A percentile compares a stretch with the other conserved stretches of the same genome.
Evolutionary conservation across 2,888 invertebrate species (phyloP).

Genomic region (Thereva nobilitata): DNA sequence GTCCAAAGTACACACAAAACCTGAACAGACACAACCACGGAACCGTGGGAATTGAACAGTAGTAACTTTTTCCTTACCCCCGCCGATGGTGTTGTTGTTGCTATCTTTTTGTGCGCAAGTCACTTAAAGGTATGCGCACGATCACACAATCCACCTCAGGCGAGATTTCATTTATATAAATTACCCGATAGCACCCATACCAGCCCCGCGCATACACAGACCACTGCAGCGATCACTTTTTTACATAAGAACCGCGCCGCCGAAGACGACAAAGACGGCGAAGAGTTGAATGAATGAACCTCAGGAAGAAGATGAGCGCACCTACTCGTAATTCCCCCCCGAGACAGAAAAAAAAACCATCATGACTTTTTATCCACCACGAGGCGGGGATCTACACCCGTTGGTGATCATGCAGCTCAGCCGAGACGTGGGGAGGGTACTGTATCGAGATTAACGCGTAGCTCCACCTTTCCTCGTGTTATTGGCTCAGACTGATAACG

Average conservation of each 20-base stretch:
- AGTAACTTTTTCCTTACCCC: conserved; percentile 45
- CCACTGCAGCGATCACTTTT: conserved; percentile 9
- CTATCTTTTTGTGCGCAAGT: conserved; percentile 27
- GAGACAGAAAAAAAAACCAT: not conserved
- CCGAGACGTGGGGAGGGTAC: conserved; percentile 17
- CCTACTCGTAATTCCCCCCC: not conserved
- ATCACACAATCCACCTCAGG: conserved; percentile 40
- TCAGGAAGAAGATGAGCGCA: conserved; percentile 19
- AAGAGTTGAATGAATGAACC: conserved; percentile 30
- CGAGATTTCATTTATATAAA: conserved; percentile 42
- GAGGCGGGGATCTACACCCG: conserved; percentile 22
- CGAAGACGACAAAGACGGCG: conserved; percentile 7
- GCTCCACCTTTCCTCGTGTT: conserved; percentile 27
- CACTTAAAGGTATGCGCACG: conserved; percentile 40
- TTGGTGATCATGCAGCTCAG: conserved; percentile 23
- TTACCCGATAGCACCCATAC: conserved; percentile 34
- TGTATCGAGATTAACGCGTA: conserved; percentile 21
- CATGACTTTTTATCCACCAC: conserved; percentile 21
- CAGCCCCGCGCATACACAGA: not conserved
- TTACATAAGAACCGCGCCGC: conserved; percentile 4
- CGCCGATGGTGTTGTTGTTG: conserved; percentile 32
- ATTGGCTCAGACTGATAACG: conserved; percentile 21
- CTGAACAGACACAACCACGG: conserved; percentile 18
- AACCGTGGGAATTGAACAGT: conserved; percentile 59
- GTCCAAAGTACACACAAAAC: conserved; percentile 4